A percentile compares a stretch with the other conserved stretches of the same genome.
Conservation (phyloP, 2,113 vertebrate species). For the Eurypyga helias region DNA sequence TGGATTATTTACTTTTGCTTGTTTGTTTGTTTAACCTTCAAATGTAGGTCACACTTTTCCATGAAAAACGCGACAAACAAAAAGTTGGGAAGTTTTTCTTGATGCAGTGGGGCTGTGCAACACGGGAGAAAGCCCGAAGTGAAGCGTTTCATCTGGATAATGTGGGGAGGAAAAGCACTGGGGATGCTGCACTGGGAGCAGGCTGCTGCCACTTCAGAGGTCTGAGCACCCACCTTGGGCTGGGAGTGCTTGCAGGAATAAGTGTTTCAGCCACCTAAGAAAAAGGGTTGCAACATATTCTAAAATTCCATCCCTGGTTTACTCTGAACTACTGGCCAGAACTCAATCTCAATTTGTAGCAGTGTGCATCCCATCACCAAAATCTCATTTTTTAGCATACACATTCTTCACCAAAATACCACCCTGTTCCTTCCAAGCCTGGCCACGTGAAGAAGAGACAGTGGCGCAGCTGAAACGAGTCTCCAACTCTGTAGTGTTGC, state of each 20-base stretch:
- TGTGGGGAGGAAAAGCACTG: not conserved
- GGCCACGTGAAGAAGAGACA: not conserved
- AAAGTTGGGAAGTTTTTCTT: not conserved
- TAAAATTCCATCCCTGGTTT: not conserved
- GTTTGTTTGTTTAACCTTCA: conserved; percentile 34
- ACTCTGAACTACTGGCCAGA: not conserved
- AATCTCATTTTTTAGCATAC: not conserved
- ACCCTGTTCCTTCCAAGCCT: not conserved
- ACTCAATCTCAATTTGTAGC: not conserved
- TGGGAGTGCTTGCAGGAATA: not conserved
- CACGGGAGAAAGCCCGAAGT: not conserved
- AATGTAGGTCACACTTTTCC: not conserved
- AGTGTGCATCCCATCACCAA: not conserved
- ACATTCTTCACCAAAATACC: not conserved
- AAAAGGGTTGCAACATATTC: not conserved
- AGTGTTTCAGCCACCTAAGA: not conserved
- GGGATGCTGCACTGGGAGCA: not conserved
- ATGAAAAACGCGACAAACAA: not conserved
- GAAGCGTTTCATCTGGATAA: not conserved
- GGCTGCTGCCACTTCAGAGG: not conserved
- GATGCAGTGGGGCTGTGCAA: not conserved
- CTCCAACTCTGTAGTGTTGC: not conserved
- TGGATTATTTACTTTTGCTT: not conserved
- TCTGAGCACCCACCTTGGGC: not conserved
- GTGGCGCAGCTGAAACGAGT: not conserved